Conservation (phyloP, 2,888 invertebrate genomes). For the Craniophora ligustri region DNA sequence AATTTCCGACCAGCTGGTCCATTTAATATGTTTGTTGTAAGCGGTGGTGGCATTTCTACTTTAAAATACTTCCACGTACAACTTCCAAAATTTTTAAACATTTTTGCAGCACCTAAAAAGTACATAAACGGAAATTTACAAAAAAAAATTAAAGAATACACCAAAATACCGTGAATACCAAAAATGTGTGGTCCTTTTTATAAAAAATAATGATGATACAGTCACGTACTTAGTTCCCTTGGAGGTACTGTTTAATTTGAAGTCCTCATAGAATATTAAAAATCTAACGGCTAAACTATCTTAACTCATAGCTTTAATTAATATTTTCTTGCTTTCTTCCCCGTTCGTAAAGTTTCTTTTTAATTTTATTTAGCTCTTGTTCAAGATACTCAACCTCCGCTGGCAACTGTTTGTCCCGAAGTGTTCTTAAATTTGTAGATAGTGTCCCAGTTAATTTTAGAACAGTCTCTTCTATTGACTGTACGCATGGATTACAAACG, state of each 20-base stretch:
- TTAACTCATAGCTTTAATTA: conserved; percentile 1
- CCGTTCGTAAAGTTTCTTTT: conserved; percentile 54
- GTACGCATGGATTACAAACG: conserved; percentile 66
- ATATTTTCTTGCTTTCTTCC: neutral
- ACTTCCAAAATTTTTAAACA: conserved; percentile 57
- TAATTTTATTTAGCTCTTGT: conserved; percentile 68
- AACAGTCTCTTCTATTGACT: conserved; percentile 64
- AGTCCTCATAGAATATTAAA: conserved; percentile 7
- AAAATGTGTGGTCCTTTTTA: no score
- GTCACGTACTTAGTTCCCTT: neutral
- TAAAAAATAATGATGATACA: no score
- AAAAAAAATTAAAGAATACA: neutral
- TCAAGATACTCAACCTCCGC: conserved; percentile 72
- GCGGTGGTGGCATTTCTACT: conserved; percentile 78
- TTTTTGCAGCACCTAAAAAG: conserved; percentile 65
- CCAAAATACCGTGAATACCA: no score
- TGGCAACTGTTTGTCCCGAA: conserved; percentile 67
- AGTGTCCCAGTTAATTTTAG: conserved; percentile 52
- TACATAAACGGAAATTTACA: neutral
- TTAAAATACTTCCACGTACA: conserved; percentile 77
- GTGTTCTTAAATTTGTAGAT: conserved; percentile 55
- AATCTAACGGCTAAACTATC: neutral
- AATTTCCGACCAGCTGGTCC: conserved; percentile 67
- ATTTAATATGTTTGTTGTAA: conserved; percentile 64
- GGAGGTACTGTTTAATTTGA: neutral